A percentile compares a stretch with the other conserved stretches of the same genome.
phyloP scores from a whole-genome alignment of 2,888 invertebrate species.

The Lottia gigantea region DNA sequence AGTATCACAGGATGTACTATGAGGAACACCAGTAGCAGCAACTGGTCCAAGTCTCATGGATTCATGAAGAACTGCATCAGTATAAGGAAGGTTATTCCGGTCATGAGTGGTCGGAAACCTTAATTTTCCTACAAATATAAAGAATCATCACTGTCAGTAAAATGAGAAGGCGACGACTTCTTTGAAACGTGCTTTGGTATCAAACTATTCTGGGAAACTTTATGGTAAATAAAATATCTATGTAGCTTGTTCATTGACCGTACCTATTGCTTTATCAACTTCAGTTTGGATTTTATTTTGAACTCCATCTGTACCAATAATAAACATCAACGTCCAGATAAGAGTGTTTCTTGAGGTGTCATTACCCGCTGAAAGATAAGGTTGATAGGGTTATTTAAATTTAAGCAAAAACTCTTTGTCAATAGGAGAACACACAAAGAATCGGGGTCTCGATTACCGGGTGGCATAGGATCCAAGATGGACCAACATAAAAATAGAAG shows the following conservation, averaged over 20 bases:
- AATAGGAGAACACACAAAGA: too few species aligned
- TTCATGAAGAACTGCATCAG: conserved; percentile 29
- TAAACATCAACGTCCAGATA: conserved; percentile 27
- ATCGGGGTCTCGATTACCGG: too few species aligned
- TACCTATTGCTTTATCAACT: conserved; percentile 16
- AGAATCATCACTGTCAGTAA: too few species aligned
- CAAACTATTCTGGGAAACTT: too few species aligned
- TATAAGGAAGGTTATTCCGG: conserved; percentile 22
- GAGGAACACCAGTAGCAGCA: conserved; percentile 26
- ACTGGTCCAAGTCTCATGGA: conserved; percentile 27
- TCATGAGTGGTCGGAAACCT: conserved; percentile 19
- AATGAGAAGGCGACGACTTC: too few species aligned
- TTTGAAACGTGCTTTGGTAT: too few species aligned
- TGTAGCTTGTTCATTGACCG: too few species aligned
- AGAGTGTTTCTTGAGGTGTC: conserved; percentile 33
- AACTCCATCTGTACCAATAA: conserved; percentile 28
- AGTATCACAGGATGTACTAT: conserved; percentile 26
- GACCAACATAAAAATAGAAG: too few species aligned
- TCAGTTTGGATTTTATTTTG: conserved; percentile 29
- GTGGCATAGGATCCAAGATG: too few species aligned
- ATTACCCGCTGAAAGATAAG: conserved; percentile 29
- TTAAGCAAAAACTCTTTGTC: too few species aligned
- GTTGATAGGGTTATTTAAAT: too few species aligned
- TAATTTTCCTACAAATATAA: not conserved
- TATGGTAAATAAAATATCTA: too few species aligned